Evolutionary conservation across 2,888 invertebrate species (phyloP).

Genomic region (Heliconius charithonia): DNA sequence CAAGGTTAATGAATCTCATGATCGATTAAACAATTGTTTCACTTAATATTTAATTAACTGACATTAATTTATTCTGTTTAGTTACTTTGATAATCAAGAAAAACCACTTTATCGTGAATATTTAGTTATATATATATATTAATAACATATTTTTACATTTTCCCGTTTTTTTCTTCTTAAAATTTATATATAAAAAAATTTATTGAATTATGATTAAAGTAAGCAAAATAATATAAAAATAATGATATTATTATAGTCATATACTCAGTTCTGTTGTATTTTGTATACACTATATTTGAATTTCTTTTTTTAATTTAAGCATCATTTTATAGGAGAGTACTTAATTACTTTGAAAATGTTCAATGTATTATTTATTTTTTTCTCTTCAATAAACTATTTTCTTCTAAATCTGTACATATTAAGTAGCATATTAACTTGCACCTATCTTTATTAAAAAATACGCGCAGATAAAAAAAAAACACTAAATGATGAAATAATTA

Average conservation of each 20-base stretch:
- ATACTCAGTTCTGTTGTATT: no score
- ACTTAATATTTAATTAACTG: constrained; percentile 34
- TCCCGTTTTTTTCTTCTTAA: not conserved
- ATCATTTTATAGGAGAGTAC: no score
- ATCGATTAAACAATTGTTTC: constrained; percentile 33
- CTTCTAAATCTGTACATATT: no score
- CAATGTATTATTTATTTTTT: no score
- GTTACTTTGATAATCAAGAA: constrained; percentile 14
- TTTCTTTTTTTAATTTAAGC: no score
- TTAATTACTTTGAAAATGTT: no score
- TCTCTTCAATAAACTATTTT: no score
- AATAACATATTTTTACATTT: not conserved
- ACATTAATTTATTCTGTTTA: constrained; percentile 8
- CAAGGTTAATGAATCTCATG: constrained; percentile 36
- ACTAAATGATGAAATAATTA: not conserved
- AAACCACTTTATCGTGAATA: not conserved
- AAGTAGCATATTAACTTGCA: no score
- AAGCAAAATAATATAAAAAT: no score
- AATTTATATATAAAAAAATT: not conserved
- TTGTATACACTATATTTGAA: no score
- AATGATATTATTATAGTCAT: no score
- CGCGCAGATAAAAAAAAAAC: not conserved
- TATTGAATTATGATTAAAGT: no score
- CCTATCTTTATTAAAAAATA: not conserved
- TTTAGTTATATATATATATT: not conserved